Base-by-base conservation (phyloP, 2,888 invertebrate species). In the Arctia plantaginis region DNA sequence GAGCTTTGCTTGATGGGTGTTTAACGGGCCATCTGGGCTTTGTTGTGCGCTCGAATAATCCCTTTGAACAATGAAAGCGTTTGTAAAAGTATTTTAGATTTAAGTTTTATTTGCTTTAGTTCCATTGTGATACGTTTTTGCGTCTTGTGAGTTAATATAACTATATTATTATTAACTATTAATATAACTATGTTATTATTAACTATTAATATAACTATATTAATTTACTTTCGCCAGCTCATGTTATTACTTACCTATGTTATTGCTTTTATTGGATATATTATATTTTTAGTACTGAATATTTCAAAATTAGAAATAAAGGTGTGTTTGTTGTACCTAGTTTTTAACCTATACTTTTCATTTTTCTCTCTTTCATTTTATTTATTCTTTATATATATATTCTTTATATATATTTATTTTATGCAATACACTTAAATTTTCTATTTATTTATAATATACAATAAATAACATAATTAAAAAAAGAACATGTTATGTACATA, bases 1-100 rank as follows among this genome's bases (percentile, higher is more conserved):
- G 3, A 68, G 82, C 75, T 83, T 83, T 76, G 71, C 69, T 76
- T 82, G 83, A 83, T 83, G 76, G 80, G 80, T 82, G 70, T 78
- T 82, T 83, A 83, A 75, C 75, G 78, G 82, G 71, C 75, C 77
- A 83, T 77, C 77, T 75, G 69, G 80, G 84, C 79, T 82, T 82
- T 83, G 82, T 83, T 75, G 47, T 66, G 79, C 71, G 74, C 76
- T 76, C 66, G 75, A 72, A 78, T 83, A 83, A 83, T 76, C 82
- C 82, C 74, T 66, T 69, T 77, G 68, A 74, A 80, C 84, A 83
- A 80, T 83, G 77, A 75, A 76, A 82, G 71, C 70, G 77, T 79
- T 83, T 83, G 82, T 83, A 75, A 74, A 78, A 74, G 78, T 77
- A 79, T 83, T 80, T 78, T 81, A 66, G 73, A 68, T 75, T 69